Evolutionary conservation across 2,888 invertebrate genomes (phyloP).

Genomic region (Octodonta nipae): DNA sequence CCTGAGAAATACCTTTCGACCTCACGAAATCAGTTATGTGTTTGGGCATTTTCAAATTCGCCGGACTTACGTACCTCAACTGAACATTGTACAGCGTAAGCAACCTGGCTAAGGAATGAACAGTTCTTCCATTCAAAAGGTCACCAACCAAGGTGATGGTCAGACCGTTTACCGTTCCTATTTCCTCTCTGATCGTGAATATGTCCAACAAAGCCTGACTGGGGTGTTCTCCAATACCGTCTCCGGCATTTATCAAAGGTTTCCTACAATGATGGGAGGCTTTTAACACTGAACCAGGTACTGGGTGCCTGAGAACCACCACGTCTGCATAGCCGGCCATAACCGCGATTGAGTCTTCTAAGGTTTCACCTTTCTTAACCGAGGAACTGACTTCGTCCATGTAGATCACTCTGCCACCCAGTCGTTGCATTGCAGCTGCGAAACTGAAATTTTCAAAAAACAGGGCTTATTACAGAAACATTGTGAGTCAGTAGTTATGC

Average conservation of each 20-base stretch:
- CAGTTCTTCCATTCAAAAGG: slow-evolving; percentile 92
- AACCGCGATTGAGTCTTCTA: slow-evolving; percentile 75
- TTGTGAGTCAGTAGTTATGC: too few relatives aligned
- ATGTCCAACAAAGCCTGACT: slow-evolving; percentile 94
- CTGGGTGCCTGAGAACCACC: slow-evolving; percentile 85
- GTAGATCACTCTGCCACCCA: slow-evolving; percentile 85
- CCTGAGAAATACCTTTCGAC: slow-evolving; percentile 66
- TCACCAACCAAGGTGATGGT: slow-evolving; percentile 98
- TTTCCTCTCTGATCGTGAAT: slow-evolving; percentile 96
- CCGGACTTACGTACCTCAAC: slow-evolving; percentile 69
- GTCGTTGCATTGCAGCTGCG: slow-evolving; percentile 87
- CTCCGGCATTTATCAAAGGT: slow-evolving; percentile 95
- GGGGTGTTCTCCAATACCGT: slow-evolving; percentile 93
- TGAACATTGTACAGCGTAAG: slow-evolving; percentile 89
- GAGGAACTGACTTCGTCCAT: slow-evolving; percentile 86
- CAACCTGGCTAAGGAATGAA: slow-evolving; percentile 89
- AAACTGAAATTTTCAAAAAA: too few relatives aligned
- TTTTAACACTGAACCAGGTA: slow-evolving; percentile 80
- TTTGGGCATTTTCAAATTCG: slow-evolving; percentile 79
- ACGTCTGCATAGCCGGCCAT: slow-evolving; percentile 91
- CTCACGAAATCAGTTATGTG: slow-evolving; percentile 68
- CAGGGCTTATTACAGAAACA: too few relatives aligned
- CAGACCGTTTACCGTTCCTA: slow-evolving; percentile 93
- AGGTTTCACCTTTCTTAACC: slow-evolving; percentile 88
- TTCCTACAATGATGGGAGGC: slow-evolving; percentile 73